Percentiles rank a stretch among this genome's conserved stretches.
phyloP scores from a whole-genome alignment of 2,888 invertebrate genomes.

The Drosophila infuscata region DNA sequence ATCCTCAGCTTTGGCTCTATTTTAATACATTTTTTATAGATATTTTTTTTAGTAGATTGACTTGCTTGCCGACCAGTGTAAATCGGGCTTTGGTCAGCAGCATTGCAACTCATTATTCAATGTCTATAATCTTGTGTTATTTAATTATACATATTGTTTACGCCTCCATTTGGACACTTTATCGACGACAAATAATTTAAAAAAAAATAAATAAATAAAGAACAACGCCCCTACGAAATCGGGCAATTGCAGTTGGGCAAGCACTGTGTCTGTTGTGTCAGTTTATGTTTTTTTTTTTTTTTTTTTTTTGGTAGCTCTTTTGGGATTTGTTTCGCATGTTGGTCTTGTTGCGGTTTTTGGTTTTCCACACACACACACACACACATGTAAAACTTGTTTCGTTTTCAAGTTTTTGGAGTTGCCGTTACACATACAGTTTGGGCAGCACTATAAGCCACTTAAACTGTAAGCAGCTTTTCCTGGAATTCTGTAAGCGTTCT shows the following conservation, averaged over 20 bases:
- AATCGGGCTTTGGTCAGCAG: too few relatives aligned
- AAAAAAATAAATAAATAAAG: neutral
- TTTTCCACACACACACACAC: slow-evolving; percentile 39
- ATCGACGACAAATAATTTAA: neutral
- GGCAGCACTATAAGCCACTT: slow-evolving; percentile 2
- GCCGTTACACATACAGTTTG: slow-evolving; percentile 40
- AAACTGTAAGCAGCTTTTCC: slow-evolving; percentile 43
- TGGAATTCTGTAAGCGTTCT: neutral
- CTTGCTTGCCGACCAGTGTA: neutral
- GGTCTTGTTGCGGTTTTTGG: slow-evolving; percentile 15
- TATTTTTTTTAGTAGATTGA: neutral
- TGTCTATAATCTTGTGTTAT: neutral
- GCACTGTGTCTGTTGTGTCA: neutral
- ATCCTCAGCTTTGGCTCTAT: neutral
- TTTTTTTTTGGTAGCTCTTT: neutral
- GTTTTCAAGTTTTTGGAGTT: slow-evolving; percentile 58
- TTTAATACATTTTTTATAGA: neutral
- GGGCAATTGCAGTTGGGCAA: slow-evolving; percentile 15
- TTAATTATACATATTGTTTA: slow-evolving; percentile 6
- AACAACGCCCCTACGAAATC: slow-evolving; percentile 14
- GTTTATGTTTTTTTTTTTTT: too few relatives aligned
- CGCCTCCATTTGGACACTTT: slow-evolving; percentile 13
- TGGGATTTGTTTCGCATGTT: slow-evolving; percentile 19
- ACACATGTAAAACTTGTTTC: slow-evolving; percentile 64
- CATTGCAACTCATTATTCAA: neutral